Evolutionary conservation across 2,888 invertebrate species (phyloP), one percentile per base, ranked within the genome.

Genomic region (Caenorhabditis imperialis): DNA sequence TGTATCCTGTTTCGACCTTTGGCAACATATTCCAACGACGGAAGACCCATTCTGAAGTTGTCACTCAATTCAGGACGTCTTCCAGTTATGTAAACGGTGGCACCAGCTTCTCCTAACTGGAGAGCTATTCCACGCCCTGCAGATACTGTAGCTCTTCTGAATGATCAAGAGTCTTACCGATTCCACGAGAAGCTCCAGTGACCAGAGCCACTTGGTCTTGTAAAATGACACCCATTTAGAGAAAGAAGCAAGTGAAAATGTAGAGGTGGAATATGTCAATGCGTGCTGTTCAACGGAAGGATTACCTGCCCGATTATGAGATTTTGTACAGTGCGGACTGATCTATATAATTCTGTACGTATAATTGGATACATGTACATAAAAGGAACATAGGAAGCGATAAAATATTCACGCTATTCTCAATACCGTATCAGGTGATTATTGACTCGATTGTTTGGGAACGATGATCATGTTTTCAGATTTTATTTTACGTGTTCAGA

Each of bases 121-220:
- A 80, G 67, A 35, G 81, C 81, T 6, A 81, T 78, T 16, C 81
- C 81, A 16, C 76, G 65, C 2, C 81, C 81, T 70, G 22, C 30
- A 30, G 89, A 89, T 3, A 89, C 86, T 62, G 89, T 89, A 33
- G 14, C 8, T n/a, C 16, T 35, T 5, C 1, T 16, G 45, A 33
- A 27, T 12, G n/a, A 18, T 10, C 0, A 33, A 16, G 1, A 3
- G 10, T 89, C 89, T 22, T 40, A 70, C 83, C 83, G 38, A 82
- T 79, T 38, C 84, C 84, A 51, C 84, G 60, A n/a, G 79, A 79
- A 23, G 83, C 79, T 16, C 84, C 84, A 16, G 84, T 84, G 18
- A 84, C 83, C 14, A 84, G 51, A 10, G 80, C 84, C 4, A 83
- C 70, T 57, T 81, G 71, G n/a, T 79, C 77, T 38, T 72, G 45